These are phyloP conservation scores for Conus ventricosus DNA, from an alignment of 1,140 invertebrate genomes.

Conservation along the genomic window DNA sequence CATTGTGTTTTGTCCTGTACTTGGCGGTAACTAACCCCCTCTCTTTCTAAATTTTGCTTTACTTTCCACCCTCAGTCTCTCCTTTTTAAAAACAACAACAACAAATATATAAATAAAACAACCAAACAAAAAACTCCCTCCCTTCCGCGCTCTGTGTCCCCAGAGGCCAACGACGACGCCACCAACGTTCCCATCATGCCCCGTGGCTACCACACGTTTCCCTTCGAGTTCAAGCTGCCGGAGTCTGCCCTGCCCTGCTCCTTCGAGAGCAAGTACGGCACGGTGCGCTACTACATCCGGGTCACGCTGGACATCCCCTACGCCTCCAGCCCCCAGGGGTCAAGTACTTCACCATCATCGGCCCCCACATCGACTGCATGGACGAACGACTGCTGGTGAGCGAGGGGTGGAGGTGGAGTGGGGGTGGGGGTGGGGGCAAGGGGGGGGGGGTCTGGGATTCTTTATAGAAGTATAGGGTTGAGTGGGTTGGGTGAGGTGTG, in stretches of 20 bases:
- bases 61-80: too few relatives aligned
- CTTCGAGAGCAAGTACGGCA: slow-evolving; percentile 87
- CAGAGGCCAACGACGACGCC: slow-evolving; percentile 80
- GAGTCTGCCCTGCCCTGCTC: slow-evolving; percentile 87
- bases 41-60: too few relatives aligned
- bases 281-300: slow-evolving; percentile 87
- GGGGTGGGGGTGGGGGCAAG: too few relatives aligned
- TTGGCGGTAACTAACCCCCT: too few relatives aligned
- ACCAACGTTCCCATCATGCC: slow-evolving; percentile 85
- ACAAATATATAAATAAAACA: neutral
- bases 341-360: slow-evolving; percentile 90
- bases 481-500: neutral
- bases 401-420: too few relatives aligned
- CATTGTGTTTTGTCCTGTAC: too few relatives aligned
- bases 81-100: too few relatives aligned
- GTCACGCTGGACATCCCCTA: slow-evolving; percentile 89
- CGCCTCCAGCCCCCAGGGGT: slow-evolving; percentile 88
- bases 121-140: neutral
- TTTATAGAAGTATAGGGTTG: neutral
- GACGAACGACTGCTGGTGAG: slow-evolving; percentile 87
- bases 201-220: slow-evolving; percentile 85
- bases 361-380: slow-evolving; percentile 90
- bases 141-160: slow-evolving; percentile 33
- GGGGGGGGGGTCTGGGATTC: neutral
- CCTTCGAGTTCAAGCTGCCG: slow-evolving; percentile 86